A percentile compares a stretch with the other conserved stretches of the same genome.
These are phyloP conservation scores for Ciconia stormi DNA, from an alignment of 2,113 vertebrate genomes.

Conservation along the genomic window DNA sequence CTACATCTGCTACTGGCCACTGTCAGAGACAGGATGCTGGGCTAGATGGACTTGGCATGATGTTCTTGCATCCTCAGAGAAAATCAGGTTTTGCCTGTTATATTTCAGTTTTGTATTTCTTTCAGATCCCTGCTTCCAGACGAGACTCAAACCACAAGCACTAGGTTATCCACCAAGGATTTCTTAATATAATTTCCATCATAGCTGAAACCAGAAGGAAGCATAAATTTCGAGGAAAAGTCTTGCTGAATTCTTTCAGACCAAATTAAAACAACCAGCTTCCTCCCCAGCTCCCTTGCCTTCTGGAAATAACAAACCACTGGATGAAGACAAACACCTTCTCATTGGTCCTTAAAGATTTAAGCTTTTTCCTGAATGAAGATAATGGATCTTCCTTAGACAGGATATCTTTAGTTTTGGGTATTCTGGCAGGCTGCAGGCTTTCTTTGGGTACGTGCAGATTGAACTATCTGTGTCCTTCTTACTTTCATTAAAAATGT, in stretches of 20 bases:
- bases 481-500: not conserved
- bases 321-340: not conserved
- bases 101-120: not conserved
- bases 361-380: slow-evolving; percentile 3
- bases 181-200: slow-evolving; percentile 46
- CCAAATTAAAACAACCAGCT: slow-evolving; percentile 27
- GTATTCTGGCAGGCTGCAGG: not conserved
- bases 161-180: slow-evolving; percentile 29
- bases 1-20: not conserved
- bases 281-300: slow-evolving; percentile 20
- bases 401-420: not conserved
- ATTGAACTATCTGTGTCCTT: not conserved
- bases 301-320: slow-evolving; percentile 36
- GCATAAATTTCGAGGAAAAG: not conserved
- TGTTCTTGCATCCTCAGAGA: not conserved
- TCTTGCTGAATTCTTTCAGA: slow-evolving; percentile 36
- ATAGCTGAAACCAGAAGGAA: slow-evolving; percentile 5
- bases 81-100: not conserved
- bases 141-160: not conserved
- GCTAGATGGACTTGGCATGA: not conserved
- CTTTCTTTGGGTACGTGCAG: not conserved
- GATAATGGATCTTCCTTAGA: not conserved
- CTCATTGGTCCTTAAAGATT: not conserved
- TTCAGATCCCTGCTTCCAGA: slow-evolving; percentile 7
- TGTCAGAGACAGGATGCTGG: not conserved